A percentile compares a stretch with the other conserved stretches of the same genome.
Conservation (phyloP, 92 coral and sea anemone genomes). For the Diadumene lineata region DNA sequence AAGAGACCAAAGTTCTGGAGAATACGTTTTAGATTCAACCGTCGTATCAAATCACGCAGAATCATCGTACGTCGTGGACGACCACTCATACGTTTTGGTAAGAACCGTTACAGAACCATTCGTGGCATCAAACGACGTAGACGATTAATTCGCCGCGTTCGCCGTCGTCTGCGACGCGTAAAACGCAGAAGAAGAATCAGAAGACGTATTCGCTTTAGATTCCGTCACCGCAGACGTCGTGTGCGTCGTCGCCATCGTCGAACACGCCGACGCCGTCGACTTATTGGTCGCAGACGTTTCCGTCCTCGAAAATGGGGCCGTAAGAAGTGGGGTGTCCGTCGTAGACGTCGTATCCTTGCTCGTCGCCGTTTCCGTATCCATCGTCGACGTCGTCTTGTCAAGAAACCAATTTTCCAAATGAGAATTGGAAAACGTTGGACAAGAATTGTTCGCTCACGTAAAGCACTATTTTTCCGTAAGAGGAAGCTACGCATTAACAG, state of each 20-base stretch:
- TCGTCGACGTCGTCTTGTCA: not conserved
- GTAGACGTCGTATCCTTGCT: not conserved
- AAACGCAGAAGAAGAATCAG: not conserved
- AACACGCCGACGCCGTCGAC: conserved; percentile 11
- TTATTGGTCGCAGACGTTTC: conserved; percentile 1
- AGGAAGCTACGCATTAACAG: not conserved
- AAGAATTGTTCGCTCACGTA: conserved; percentile 11
- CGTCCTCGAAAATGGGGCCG: not conserved
- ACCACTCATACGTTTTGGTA: not conserved
- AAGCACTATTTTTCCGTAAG: not conserved
- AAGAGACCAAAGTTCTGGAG: not conserved
- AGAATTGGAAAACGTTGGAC: not conserved
- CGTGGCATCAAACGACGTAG: conserved; percentile 10
- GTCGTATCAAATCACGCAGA: not conserved
- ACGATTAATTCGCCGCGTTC: no score
- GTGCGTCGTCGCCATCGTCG: conserved; percentile 16
- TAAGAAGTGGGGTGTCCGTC: not conserved
- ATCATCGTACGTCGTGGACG: conserved; percentile 11
- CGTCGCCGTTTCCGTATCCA: conserved; percentile 5
- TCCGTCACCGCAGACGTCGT: conserved; percentile 8
- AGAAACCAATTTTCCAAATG: conserved; percentile 1
- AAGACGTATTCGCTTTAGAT: not conserved
- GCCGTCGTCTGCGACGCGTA: conserved; percentile 7
- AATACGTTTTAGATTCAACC: not conserved
- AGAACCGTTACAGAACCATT: not conserved